Conservation (phyloP, 1,140 invertebrate species). For the Mylabris phalerata region DNA sequence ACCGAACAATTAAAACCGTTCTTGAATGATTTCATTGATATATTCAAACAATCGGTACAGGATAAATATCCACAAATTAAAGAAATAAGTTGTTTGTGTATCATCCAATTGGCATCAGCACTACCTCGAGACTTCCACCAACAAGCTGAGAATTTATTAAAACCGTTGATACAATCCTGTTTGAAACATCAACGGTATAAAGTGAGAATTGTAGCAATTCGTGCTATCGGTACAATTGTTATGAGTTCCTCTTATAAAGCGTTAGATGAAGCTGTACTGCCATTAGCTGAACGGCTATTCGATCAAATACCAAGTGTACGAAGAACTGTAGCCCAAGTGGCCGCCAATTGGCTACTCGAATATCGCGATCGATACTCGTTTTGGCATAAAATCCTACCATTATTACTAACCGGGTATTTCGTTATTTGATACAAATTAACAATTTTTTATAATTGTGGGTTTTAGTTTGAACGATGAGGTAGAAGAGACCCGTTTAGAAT, state of each 20-base stretch:
- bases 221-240: constrained; percentile 52
- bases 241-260: constrained; percentile 45
- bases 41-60: constrained; percentile 61
- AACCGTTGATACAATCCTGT: constrained; percentile 58
- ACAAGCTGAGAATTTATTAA: constrained; percentile 62
- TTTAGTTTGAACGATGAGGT: constrained; percentile 59
- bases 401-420: constrained; percentile 58
- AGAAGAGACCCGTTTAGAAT: constrained; percentile 51
- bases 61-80: constrained; percentile 77
- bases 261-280: constrained; percentile 52
- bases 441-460: too few species aligned
- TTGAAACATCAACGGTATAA: constrained; percentile 75
- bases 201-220: constrained; percentile 64
- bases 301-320: constrained; percentile 65
- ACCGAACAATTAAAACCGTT: constrained; percentile 51
- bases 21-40: constrained; percentile 67
- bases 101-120: constrained; percentile 56
- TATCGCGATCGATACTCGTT: constrained; percentile 71
- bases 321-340: constrained; percentile 56
- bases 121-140: constrained; percentile 64
- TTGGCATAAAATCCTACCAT: constrained; percentile 65
- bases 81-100: constrained; percentile 64
- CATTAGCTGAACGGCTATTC: constrained; percentile 64
- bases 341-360: constrained; percentile 60
- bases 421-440: too few species aligned